Percentiles rank a stretch among this genome's conserved stretches.
These are phyloP conservation scores for Zygogramma bicolorata DNA, from an alignment of 2,888 invertebrate genomes.

Conservation along the genomic window DNA sequence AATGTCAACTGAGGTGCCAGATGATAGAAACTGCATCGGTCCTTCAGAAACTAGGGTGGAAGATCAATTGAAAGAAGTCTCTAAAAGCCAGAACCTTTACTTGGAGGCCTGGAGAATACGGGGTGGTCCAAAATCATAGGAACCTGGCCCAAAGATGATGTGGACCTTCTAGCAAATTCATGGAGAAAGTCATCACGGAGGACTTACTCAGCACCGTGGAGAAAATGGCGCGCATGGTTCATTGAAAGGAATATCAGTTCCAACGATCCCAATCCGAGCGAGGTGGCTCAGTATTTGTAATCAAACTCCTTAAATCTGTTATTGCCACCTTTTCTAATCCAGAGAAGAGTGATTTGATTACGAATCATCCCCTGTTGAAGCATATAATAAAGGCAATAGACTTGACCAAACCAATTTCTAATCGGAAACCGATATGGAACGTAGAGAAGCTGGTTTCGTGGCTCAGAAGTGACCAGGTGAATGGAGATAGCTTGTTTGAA, in stretches of 20 bases:
- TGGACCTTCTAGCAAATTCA: constrained; percentile 29
- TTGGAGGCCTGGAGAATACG: constrained; percentile 53
- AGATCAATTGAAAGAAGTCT: constrained; percentile 38
- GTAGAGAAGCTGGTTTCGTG: constrained; percentile 2
- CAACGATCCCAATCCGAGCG: constrained; percentile 11
- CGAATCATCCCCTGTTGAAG: constrained; percentile 26
- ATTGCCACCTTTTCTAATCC: constrained; percentile 28
- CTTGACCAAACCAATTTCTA: constrained; percentile 3
- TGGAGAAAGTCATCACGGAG: constrained; percentile 39
- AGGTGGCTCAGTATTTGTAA: constrained; percentile 21
- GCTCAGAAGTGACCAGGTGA: constrained; percentile 13
- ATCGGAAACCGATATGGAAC: constrained; percentile 16
- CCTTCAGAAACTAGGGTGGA: constrained; percentile 35
- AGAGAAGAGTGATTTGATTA: constrained; percentile 5
- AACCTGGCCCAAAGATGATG: constrained; percentile 44
- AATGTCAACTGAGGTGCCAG: constrained; percentile 1
- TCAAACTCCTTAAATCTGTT: constrained; percentile 32
- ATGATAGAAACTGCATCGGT: constrained; percentile 2
- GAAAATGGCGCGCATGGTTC: constrained; percentile 22
- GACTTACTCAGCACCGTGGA: constrained; percentile 38
- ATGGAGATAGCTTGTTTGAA: constrained; percentile 11
- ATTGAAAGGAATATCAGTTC: not conserved
- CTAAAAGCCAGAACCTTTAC: constrained; percentile 27
- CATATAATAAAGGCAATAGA: constrained; percentile 18
- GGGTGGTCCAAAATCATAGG: constrained; percentile 44